Evolutionary conservation across 2,113 vertebrate genomes (phyloP), one percentile per base, ranked within the genome.

Genomic region (Sebastes fasciatus): DNA sequence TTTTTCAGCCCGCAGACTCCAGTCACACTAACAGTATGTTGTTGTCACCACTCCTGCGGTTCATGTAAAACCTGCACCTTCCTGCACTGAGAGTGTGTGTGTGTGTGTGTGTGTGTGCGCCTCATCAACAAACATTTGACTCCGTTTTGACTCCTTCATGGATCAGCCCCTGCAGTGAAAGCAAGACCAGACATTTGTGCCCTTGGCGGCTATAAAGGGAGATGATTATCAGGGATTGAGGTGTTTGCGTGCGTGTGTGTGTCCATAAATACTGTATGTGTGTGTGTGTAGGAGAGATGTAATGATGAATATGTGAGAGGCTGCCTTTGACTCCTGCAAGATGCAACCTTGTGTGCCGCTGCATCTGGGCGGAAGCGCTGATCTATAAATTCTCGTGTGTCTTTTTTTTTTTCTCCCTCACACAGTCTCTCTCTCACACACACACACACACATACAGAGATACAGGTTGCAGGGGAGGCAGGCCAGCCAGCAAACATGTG

Each of bases 331-430:
- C 83, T 87, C 74, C 42, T 48, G 46, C 66, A 87, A 64, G 71
- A 83, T 65, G 71, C 85, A 89, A 86, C 88, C 86, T 91, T 92
- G 85, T 80, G 65, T 55, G 34, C 45, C 17, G 69, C 46, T 72
- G 83, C 83, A 82, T 86, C 58, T 80, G 80, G 82, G 83, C 16
- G 42, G 51, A 49, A 85, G 73, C 65, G 8, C 23, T 68, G 79
- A 91, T 88, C 85, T 88, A 87, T 90, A 92, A 92, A 93, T 92
- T 86, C 43, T 77, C 8, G 4, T n/a, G 40, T 84, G 86, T 85
- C 48, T 5, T 40, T 64, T n/a, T 8, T 55, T 61, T 55, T 66
- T 48, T 14, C 5, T 34, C 4, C 65, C 26, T 0, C 17, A 11
- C 42, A n/a, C 42, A 21, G 46, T 21, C 54, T 16, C 52, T 19